These are phyloP conservation scores for Bombus difficillimus DNA, from an alignment of 1,140 invertebrate genomes.

Conservation along the genomic window DNA sequence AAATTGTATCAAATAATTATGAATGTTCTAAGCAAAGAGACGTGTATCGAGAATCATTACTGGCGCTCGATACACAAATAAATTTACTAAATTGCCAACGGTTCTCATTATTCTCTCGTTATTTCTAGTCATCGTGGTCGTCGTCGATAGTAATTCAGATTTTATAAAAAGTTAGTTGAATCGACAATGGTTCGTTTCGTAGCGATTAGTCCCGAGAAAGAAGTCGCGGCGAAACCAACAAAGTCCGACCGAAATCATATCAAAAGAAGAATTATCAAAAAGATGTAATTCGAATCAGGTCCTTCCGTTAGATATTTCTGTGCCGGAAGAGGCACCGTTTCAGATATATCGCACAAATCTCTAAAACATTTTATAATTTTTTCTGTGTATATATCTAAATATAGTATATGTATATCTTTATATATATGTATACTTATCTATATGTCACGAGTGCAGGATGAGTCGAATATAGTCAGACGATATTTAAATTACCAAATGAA, in stretches of 20 bases:
- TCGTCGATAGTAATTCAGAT: not conserved
- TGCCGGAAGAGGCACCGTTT: conserved; percentile 5
- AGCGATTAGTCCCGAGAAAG: not conserved
- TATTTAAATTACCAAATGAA: not conserved
- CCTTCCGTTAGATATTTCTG: not conserved
- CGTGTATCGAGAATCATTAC: too few relatives aligned
- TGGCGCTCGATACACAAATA: not conserved
- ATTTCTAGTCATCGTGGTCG: conserved; percentile 6
- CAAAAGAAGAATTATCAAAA: conserved; percentile 47
- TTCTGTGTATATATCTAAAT: conserved; percentile 10
- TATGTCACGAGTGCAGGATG: not conserved
- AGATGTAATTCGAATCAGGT: conserved; percentile 18
- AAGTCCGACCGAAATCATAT: conserved; percentile 22
- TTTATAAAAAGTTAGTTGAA: conserved; percentile 24
- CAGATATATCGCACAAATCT: conserved; percentile 22
- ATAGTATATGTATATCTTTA: not conserved
- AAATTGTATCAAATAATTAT: not conserved
- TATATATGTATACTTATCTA: conserved; percentile 34
- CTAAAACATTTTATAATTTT: conserved; percentile 29
- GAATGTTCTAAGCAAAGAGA: not conserved
- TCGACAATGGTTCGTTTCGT: not conserved
- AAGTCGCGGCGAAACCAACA: not conserved
- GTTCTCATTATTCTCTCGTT: not conserved
- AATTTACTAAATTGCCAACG: not conserved
- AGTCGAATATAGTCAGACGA: not conserved